phyloP scores from a whole-genome alignment of 2,113 vertebrate genomes.

The Neolamprologus hecqui region DNA sequence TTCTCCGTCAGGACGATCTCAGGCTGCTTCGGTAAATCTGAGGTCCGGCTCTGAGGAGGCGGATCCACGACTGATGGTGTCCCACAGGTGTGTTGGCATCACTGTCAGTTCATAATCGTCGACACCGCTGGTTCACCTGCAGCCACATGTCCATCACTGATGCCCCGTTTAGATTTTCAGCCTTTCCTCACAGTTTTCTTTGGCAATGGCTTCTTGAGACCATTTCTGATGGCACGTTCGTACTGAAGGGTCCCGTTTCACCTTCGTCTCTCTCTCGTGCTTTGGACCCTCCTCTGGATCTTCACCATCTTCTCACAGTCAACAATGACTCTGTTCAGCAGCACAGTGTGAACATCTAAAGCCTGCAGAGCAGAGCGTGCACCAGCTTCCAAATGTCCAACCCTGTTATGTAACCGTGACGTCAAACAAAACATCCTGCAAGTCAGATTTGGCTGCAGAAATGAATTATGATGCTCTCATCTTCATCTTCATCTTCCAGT shows the following conservation, averaged over 20 bases:
- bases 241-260: background rate
- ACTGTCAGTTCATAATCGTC: background rate
- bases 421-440: background rate
- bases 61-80: rapidly evolving
- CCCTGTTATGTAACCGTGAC: background rate
- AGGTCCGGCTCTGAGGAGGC: background rate
- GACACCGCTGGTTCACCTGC: rapidly evolving
- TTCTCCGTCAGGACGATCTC: background rate
- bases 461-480: background rate
- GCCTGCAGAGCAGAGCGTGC: background rate
- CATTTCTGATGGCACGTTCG: background rate
- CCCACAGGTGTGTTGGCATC: background rate
- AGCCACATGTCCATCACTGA: background rate
- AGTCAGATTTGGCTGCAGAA: background rate
- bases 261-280: background rate
- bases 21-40: rapidly evolving
- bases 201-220: background rate
- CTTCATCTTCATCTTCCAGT: background rate
- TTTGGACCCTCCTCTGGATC: background rate
- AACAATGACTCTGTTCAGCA: background rate
- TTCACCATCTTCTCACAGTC: background rate
- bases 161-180: background rate
- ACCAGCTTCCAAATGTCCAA: background rate
- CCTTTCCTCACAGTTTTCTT: background rate
- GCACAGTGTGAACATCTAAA: background rate